Percentiles rank a stretch among this genome's conserved stretches.
Evolutionary conservation across 2,113 vertebrate species (phyloP).

Genomic region (Sakesphorus luctuosus): DNA sequence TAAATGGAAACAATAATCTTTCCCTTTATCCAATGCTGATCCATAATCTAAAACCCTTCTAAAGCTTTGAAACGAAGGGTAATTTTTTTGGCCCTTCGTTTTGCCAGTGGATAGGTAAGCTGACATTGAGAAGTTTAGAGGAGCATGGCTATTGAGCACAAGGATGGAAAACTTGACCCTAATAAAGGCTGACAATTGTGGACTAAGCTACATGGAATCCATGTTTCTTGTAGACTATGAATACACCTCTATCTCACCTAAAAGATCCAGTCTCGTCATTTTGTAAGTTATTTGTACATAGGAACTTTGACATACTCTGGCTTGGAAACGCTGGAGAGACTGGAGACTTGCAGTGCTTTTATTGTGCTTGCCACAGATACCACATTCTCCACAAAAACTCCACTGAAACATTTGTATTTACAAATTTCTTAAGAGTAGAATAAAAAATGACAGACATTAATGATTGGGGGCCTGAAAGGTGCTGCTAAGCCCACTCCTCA

Average conservation of each 20-base stretch:
- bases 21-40: neutral
- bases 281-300: neutral
- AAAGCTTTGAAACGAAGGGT: neutral
- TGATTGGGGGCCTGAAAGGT: neutral
- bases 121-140: constrained; percentile 15
- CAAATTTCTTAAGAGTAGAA: neutral
- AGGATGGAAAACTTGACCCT: neutral
- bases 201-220: neutral
- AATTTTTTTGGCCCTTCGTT: constrained; percentile 8
- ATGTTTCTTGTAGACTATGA: neutral
- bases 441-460: neutral
- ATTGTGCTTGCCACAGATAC: neutral
- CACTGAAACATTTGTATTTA: neutral
- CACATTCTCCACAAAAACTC: neutral
- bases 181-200: neutral
- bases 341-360: neutral
- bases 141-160: neutral
- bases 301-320: neutral
- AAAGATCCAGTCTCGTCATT: neutral
- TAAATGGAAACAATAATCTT: constrained; percentile 27
- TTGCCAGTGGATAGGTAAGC: neutral
- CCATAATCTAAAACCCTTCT: constrained; percentile 2
- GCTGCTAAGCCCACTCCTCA: neutral
- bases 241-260: neutral
- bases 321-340: neutral